Base-by-base conservation (phyloP, 2,888 invertebrate species). In the Lamproptera curius region DNA sequence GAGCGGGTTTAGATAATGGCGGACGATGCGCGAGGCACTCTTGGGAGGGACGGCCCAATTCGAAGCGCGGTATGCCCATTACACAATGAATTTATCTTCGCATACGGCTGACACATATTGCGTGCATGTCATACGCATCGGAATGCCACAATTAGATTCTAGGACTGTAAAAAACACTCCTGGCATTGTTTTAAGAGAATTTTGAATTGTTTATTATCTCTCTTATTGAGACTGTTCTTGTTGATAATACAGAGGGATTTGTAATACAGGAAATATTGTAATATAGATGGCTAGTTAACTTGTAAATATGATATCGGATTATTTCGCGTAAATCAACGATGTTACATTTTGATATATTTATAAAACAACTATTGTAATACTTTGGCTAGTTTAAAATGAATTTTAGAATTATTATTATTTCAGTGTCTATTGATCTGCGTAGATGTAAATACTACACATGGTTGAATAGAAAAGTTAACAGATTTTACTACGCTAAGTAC, bases 21-120 rank as follows among this genome's bases (percentile, higher is more conserved):
- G 64, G 53, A 55, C 69, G 69, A 71, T 73, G 77, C 73, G 63
- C 80, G 80, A 65, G 83, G 85, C 85, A 73, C 82, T 74, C 61
- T 71, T 64, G 83, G 84, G 82, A 82, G 85, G 74, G 75, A 73
- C 79, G 83, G 75, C 79, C 85, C 76, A 82, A 82, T 82, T 85
- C 73, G 70, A 73, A 74, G 67, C 74, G 73, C 69, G 69, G 70
- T 68, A 67, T 70, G 71, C 69, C 76, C 73, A 77, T 84, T 84
- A 83, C 77, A 82, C 82, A 82, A 84, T 84, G 77, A 83, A 83
- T 85, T 85, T 85, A 85, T 80, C 70, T 75, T 73, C 77, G 73
- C 73, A 76, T 77, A 67, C 74, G 65, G 64, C 70, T 76, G 81
- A 76, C 80, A 82, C 65, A 77, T 78, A 77, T 76, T 68, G 75